Evolutionary conservation across 2,888 invertebrate species (phyloP).

Genomic region (Aspidiotus destructor): DNA sequence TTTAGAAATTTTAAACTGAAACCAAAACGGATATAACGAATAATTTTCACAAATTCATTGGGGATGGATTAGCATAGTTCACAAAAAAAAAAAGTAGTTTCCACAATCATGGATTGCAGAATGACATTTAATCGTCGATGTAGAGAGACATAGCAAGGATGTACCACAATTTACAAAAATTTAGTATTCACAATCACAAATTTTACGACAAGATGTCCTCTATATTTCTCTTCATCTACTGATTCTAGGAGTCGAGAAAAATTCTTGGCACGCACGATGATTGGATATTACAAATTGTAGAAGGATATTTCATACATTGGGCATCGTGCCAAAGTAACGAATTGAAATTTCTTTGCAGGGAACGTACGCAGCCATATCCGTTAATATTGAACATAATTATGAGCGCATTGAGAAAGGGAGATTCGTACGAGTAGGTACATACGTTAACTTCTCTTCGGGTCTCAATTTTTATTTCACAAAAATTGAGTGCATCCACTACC

Average conservation of each 20-base stretch:
- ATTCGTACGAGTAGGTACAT: too few relatives aligned
- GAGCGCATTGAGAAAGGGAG: too few relatives aligned
- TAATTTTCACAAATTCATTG: not conserved
- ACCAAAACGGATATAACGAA: not conserved
- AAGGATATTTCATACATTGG: slow-evolving; percentile 23
- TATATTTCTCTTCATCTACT: not conserved
- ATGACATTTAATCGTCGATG: not conserved
- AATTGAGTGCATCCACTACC: too few relatives aligned
- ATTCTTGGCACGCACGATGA: slow-evolving; percentile 26
- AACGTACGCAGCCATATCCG: too few relatives aligned
- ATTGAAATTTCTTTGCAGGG: too few relatives aligned
- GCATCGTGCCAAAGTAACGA: slow-evolving; percentile 25
- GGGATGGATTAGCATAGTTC: not conserved
- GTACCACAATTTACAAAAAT: slow-evolving; percentile 23
- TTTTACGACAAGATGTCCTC: slow-evolving; percentile 4
- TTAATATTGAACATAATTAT: too few relatives aligned
- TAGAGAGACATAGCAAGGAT: not conserved
- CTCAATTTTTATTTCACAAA: too few relatives aligned
- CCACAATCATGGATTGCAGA: not conserved
- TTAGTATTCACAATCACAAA: slow-evolving; percentile 1
- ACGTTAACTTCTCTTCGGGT: too few relatives aligned
- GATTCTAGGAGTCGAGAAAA: not conserved
- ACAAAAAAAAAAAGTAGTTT: not conserved
- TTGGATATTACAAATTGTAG: slow-evolving; percentile 10
- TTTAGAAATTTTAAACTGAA: slow-evolving; percentile 1